Evolutionary conservation across 2,113 vertebrate species (phyloP), one percentile per base, ranked within the genome.

Genomic region (Choloepus hoffmanni): DNA sequence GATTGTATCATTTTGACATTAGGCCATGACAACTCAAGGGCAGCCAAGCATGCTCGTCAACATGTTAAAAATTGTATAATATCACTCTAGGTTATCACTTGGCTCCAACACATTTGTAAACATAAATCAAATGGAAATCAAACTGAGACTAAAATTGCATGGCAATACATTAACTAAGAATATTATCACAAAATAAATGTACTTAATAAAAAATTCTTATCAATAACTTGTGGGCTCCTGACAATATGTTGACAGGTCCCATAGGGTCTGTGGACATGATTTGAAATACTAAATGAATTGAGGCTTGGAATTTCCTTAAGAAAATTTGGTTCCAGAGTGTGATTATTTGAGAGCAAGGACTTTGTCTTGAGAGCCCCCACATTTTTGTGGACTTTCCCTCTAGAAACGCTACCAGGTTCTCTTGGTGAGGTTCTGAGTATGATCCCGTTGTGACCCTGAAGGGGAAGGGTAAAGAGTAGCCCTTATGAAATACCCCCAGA

Each of bases 201-300:
- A 74, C 45, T 85, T 74, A 85, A 62, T 86, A 93, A 11, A 86
- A 91, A 87, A 87, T 53, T 90, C 16, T 60, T 28, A 58, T 63
- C 53, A 76, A 60, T 19, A 36, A 30, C 79, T 24, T 45, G 12
- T 63, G 19, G 24, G 74, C 36, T 85, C 4, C 14, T 50, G 13
- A n/a, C 13, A 60, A 36, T 28, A 30, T 30, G 18, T 48, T 90
- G 63, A 14, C 24, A 78, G 16, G n/a, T 73, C 11, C 3, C 13
- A 77, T 1, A 72, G 12, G 16, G 2, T 82, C 60, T 63, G 3
- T 63, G 89, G 28, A 76, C 8, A 72, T 50, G 63, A 62, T 18
- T 4, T 43, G 3, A 58, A 67, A 87, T 77, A 50, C 10, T 45
- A 79, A 77, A 30, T 83, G 26, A 65, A 55, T 24, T 92, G 55